Percentiles rank a stretch among this genome's conserved stretches.
Conservation (phyloP, 2,797 vertebrate species). For the Gastrophryne carolinensis region DNA sequence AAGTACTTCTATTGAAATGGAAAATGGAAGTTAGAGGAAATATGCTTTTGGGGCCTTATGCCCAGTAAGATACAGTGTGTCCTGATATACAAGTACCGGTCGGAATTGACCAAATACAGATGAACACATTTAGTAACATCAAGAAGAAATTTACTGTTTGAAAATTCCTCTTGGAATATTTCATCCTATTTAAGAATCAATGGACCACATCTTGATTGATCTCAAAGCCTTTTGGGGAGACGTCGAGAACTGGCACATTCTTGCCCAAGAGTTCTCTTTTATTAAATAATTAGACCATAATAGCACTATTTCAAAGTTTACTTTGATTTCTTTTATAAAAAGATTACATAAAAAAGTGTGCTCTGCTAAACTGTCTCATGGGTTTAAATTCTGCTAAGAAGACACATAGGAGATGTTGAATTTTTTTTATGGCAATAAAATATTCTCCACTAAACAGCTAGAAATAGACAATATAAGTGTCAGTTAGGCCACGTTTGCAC, state of each 20-base stretch:
- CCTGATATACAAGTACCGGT: too few relatives aligned
- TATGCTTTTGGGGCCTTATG: too few relatives aligned
- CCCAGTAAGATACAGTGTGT: too few relatives aligned
- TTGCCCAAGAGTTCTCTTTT: constrained; percentile 29
- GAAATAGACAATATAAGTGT: background rate
- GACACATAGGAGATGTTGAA: background rate
- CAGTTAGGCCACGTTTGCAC: too few relatives aligned
- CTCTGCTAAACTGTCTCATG: constrained; percentile 8
- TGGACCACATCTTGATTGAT: constrained; percentile 45
- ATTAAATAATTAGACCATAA: constrained; percentile 19
- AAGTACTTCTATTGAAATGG: too few relatives aligned
- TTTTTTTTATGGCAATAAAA: constrained; percentile 10
- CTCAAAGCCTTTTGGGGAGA: constrained; percentile 19
- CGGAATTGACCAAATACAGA: too few relatives aligned
- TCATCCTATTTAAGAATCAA: constrained; percentile 20
- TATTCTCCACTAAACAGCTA: background rate
- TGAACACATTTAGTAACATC: too few relatives aligned
- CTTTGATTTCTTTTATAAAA: constrained; percentile 7
- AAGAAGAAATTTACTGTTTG: too few relatives aligned
- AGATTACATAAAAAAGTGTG: constrained; percentile 8
- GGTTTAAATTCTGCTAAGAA: background rate
- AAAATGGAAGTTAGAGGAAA: too few relatives aligned
- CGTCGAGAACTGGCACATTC: background rate
- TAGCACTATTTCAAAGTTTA: constrained; percentile 4
- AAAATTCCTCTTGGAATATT: too few relatives aligned